phyloP scores from a whole-genome alignment of 2,888 invertebrate genomes.

The Augochlorella aurata region DNA sequence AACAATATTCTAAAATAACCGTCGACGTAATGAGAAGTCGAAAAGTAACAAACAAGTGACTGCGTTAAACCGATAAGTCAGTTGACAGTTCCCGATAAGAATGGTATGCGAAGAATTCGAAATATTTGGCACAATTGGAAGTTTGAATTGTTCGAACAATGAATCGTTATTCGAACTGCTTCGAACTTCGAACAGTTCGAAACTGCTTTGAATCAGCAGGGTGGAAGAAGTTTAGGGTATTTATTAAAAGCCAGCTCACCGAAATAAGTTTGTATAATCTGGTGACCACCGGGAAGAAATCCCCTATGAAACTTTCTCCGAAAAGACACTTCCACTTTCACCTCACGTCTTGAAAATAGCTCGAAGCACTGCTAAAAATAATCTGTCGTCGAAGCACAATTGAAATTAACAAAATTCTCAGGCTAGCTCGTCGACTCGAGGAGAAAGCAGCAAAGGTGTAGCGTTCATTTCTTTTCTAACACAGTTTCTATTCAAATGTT shows the following conservation, averaged over 20 bases:
- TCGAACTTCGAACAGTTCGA: not conserved
- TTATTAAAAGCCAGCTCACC: slow-evolving; percentile 25
- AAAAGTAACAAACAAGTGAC: not conserved
- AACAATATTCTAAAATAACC: not conserved
- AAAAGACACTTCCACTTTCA: slow-evolving; percentile 56
- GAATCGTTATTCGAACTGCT: not conserved
- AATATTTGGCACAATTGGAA: not conserved
- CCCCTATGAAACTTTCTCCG: slow-evolving; percentile 45
- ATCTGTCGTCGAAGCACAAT: slow-evolving; percentile 1
- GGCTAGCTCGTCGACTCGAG: not conserved
- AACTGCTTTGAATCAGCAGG: not conserved
- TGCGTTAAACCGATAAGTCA: not conserved
- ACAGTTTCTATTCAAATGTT: slow-evolving; percentile 1
- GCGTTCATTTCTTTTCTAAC: not conserved
- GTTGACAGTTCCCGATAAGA: not conserved
- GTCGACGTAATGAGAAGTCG: not conserved
- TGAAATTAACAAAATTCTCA: not conserved
- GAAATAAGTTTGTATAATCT: slow-evolving; percentile 21
- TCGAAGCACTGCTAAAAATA: slow-evolving; percentile 44
- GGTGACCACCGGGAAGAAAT: slow-evolving; percentile 32
- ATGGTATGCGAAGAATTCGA: not conserved
- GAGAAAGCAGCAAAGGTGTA: not conserved
- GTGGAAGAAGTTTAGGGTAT: not conserved
- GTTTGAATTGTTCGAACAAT: not conserved
- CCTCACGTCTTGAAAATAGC: slow-evolving; percentile 47